Conservation (phyloP, 2,888 invertebrate species). For the Lucinisca nassula region DNA sequence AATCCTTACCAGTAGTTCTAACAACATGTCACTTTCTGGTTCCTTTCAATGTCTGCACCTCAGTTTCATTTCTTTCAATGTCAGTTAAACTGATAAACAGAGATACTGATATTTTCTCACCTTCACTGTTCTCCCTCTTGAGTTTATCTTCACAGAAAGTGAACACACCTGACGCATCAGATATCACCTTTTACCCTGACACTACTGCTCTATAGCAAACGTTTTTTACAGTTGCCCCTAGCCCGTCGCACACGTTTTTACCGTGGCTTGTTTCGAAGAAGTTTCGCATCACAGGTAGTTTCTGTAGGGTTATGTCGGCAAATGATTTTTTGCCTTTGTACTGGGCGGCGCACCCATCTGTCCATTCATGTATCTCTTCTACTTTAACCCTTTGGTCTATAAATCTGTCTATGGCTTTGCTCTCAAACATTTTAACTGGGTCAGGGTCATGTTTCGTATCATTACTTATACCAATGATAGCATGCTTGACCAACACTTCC, state of each 20-base stretch:
- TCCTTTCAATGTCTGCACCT: too few species aligned
- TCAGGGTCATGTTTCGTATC: slow-evolving; percentile 61
- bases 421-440: slow-evolving; percentile 40
- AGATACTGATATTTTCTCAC: too few species aligned
- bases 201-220: too few species aligned
- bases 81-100: too few species aligned
- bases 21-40: too few species aligned
- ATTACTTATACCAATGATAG: slow-evolving; percentile 54
- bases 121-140: too few species aligned
- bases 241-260: slow-evolving; percentile 65
- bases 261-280: slow-evolving; percentile 66
- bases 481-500: slow-evolving; percentile 38
- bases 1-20: too few species aligned
- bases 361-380: slow-evolving; percentile 55
- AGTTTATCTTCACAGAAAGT: too few species aligned
- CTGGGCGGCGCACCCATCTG: slow-evolving; percentile 61
- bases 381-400: slow-evolving; percentile 18
- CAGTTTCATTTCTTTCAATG: too few species aligned
- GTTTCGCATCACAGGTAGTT: slow-evolving; percentile 39
- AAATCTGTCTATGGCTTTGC: slow-evolving; percentile 33
- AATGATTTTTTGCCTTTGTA: slow-evolving; percentile 56
- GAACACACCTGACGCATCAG: too few species aligned
- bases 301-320: slow-evolving; percentile 59
- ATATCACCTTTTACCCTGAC: too few species aligned
- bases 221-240: too few species aligned